Base-by-base conservation (phyloP, 2,888 invertebrate species). In the Drosophila cyrtoloma region DNA sequence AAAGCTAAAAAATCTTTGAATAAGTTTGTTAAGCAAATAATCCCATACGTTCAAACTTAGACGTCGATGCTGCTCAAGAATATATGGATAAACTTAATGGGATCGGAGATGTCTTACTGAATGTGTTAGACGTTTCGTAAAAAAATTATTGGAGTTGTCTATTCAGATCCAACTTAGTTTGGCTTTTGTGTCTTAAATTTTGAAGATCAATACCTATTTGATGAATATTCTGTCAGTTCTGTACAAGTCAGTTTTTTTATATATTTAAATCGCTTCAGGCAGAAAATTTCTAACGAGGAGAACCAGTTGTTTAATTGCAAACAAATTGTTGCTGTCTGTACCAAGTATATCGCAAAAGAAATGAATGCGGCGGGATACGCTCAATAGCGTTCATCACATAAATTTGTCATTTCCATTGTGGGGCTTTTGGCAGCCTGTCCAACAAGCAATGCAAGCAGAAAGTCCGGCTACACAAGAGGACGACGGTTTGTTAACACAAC, bases 401-500 rank as follows among this genome's bases (percentile, higher is more conserved):
- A 51, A 28, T 28, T 28, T 51, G 16, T 28, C 50, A 19, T 5
- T 51, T 47, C 47, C 65, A 76, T 68, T 76, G 71, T 76, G 39
- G 37, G 58, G 71, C 71, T 71, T 71, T 71, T 76, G 71, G 58
- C 76, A 64, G 67, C 51, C 62, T 42, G 37, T 37, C 44, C 5
- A 22, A 50, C 53, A 32, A 44, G 7, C n/a, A 39, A n/a, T 51
- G 28, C 28, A 14, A n/a, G 26, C 16, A 12, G n/a, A 26, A 22
- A 12, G 32, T 22, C 32, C 42, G 37, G 22, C 3, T 16, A 14
- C 26, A 26, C 10, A 6, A n/a, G 33, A 42, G 62, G 44, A 16
- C 19, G 42, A n/a, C 28, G 26, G 35, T n/a, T 52, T 68, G 74
- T 63, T 75, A 74, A 68, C 74, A 59, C 55, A 74, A 64, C 75